These are phyloP conservation scores for Riptortus pedestris DNA, from an alignment of 1,140 invertebrate species.

Conservation along the genomic window DNA sequence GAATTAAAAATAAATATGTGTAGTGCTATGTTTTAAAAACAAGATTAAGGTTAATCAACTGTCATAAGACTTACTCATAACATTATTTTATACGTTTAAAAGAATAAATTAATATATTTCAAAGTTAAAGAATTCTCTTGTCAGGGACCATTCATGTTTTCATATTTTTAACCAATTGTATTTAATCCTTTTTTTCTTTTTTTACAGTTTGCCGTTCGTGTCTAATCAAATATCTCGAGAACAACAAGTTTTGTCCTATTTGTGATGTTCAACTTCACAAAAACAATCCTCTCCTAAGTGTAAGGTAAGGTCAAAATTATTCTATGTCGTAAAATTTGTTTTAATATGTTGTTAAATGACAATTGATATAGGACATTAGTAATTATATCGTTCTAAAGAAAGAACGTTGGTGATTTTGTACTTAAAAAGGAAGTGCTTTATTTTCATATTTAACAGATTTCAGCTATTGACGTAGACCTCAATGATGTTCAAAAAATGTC, in stretches of 20 bases:
- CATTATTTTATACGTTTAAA: neutral
- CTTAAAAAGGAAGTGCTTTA: no score
- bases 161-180: neutral
- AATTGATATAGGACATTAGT: no score
- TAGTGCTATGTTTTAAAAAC: neutral
- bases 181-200: slow-evolving; percentile 21
- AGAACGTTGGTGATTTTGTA: no score
- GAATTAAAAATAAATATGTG: neutral
- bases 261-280: slow-evolving; percentile 59
- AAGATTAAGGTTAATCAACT: neutral
- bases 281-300: slow-evolving; percentile 45
- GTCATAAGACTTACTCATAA: neutral
- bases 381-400: no score
- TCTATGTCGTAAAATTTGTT: no score
- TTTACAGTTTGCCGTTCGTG: slow-evolving; percentile 73
- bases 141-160: neutral
- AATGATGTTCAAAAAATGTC: no score
- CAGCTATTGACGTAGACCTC: no score
- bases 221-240: slow-evolving; percentile 68
- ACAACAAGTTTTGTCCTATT: slow-evolving; percentile 68
- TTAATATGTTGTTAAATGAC: no score
- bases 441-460: no score
- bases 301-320: slow-evolving; percentile 36
- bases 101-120: neutral
- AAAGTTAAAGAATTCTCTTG: neutral